Evolutionary conservation across 2,113 vertebrate species (phyloP).

Genomic region (Ondatra zibethicus): DNA sequence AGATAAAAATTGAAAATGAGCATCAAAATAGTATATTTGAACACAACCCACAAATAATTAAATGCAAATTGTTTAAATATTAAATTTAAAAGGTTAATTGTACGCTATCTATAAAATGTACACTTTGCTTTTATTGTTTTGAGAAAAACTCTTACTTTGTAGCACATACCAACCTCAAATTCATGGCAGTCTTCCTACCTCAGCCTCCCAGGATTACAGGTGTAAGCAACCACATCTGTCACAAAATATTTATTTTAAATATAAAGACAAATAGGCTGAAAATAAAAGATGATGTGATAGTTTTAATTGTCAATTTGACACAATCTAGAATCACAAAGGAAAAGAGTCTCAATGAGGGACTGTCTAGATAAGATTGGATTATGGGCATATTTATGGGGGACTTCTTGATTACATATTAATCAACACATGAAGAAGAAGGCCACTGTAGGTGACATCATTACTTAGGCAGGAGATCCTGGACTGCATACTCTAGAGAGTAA

Average conservation of each 20-base stretch:
- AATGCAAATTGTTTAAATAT: background rate
- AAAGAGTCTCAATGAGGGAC: background rate
- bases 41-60: background rate
- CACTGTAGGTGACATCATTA: background rate
- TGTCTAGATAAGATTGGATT: background rate
- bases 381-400: background rate
- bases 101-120: background rate
- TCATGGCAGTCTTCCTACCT: background rate
- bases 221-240: background rate
- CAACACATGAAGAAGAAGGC: background rate
- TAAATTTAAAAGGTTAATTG: background rate
- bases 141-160: background rate
- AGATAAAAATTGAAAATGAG: conserved; percentile 5
- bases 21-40: background rate
- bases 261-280: background rate
- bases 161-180: background rate
- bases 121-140: background rate
- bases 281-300: background rate
- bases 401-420: background rate
- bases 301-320: background rate
- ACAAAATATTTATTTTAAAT: background rate
- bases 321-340: background rate
- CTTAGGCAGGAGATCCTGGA: background rate
- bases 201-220: background rate
- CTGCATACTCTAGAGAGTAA: background rate